Percentiles rank a stretch among this genome's conserved stretches.
Conservation (phyloP, 2,888 invertebrate genomes). For the Herminia tarsipennalis region DNA sequence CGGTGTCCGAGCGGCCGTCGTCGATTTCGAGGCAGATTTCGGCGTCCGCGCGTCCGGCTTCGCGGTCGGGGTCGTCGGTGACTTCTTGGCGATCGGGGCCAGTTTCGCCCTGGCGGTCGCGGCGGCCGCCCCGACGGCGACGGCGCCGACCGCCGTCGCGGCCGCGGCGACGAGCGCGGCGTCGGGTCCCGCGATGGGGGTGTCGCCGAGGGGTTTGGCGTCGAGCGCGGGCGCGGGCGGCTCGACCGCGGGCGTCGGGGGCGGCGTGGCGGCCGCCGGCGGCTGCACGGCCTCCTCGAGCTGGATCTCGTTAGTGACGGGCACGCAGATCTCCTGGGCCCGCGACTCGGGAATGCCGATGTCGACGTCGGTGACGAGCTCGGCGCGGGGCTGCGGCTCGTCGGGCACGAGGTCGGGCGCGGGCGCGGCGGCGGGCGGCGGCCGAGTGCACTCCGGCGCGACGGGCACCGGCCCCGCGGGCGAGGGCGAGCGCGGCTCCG, state of each 20-base stretch:
- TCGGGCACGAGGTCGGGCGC: slow-evolving; percentile 73
- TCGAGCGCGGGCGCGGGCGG: slow-evolving; percentile 39
- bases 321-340: slow-evolving; percentile 81
- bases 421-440: slow-evolving; percentile 44
- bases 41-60: slow-evolving; percentile 51
- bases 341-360: slow-evolving; percentile 72
- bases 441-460: slow-evolving; percentile 17
- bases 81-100: slow-evolving; percentile 47
- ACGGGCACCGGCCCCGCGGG: slow-evolving; percentile 10
- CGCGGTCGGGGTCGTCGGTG: slow-evolving; percentile 53
- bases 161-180: slow-evolving; percentile 46
- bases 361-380: slow-evolving; percentile 74
- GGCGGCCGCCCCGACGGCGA: slow-evolving; percentile 42
- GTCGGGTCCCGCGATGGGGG: slow-evolving; percentile 43
- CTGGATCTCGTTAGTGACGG: slow-evolving; percentile 71
- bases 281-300: slow-evolving; percentile 61
- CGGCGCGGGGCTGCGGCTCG: slow-evolving; percentile 53
- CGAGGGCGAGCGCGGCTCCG: neutral
- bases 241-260: slow-evolving; percentile 52
- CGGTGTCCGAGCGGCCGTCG: slow-evolving; percentile 51
- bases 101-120: slow-evolving; percentile 40
- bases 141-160: slow-evolving; percentile 47
- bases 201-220: slow-evolving; percentile 43
- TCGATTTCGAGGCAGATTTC: slow-evolving; percentile 48
- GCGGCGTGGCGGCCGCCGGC: slow-evolving; percentile 50